Percentiles rank a stretch among this genome's conserved stretches.
Conservation (phyloP, 2,888 invertebrate species). For the Drepana falcataria region DNA sequence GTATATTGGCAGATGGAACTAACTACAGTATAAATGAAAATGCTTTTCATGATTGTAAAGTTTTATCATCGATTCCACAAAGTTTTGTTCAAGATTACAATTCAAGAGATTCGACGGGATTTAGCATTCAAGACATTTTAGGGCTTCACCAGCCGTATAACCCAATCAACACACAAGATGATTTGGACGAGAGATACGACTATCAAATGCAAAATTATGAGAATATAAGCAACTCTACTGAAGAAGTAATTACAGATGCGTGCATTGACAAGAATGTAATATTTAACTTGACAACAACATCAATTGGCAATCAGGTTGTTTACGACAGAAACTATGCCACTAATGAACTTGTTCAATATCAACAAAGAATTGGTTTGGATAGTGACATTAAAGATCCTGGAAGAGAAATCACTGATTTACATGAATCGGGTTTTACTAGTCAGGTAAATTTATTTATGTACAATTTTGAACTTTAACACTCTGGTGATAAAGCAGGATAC, state of each 20-base stretch:
- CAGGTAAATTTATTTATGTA: constrained; percentile 45
- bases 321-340: constrained; percentile 47
- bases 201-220: constrained; percentile 63
- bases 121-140: constrained; percentile 73
- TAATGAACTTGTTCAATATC: constrained; percentile 53
- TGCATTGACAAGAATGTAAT: constrained; percentile 40
- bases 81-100: constrained; percentile 66
- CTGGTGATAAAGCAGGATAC: constrained; percentile 12
- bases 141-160: constrained; percentile 63
- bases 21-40: constrained; percentile 43
- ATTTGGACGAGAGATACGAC: constrained; percentile 52
- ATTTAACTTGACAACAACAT: constrained; percentile 30
- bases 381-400: constrained; percentile 50
- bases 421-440: constrained; percentile 56
- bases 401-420: constrained; percentile 44
- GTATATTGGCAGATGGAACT: constrained; percentile 57
- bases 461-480: constrained; percentile 31
- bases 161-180: constrained; percentile 36
- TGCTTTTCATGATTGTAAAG: constrained; percentile 47
- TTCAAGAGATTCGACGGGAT: constrained; percentile 69
- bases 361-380: constrained; percentile 45
- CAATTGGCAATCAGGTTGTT: constrained; percentile 42
- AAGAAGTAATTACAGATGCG: constrained; percentile 47
- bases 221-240: constrained; percentile 56
- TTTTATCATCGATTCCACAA: constrained; percentile 46